Base-by-base conservation (phyloP, 2,797 vertebrate species). In the Scolopax rusticola region DNA sequence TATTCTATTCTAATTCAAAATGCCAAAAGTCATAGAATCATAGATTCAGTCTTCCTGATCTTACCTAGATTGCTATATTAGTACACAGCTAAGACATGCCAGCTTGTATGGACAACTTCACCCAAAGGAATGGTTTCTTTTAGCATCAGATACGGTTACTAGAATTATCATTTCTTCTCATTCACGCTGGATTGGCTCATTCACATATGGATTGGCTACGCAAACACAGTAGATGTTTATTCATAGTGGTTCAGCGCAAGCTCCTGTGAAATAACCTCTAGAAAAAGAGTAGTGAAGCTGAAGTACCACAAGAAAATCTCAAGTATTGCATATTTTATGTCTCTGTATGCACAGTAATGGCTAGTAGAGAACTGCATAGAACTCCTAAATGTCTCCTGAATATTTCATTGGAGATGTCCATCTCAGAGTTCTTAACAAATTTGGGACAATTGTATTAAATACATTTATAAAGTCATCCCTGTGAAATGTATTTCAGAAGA, bases 261-360 rank as follows among this genome's bases (percentile, higher is more conserved):
- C 54, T 94, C 33, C 82, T 84, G 30, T 73, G 61, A 95, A 92
- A 78, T 25, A 91, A 79, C 27, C 84, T 92, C 87, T 61, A 89
- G 53, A 80, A 82, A 94, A 94, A 82, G 4, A 80, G 36, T 23
- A 78, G 17, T 14, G 61, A 89, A 84, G 45, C 57, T 86, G 25
- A 88, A 91, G 48, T 28, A 19, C 61, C 47, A 11, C 36, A 71
- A 65, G 38, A 89, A 92, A 93, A 85, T 73, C 50, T 59, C 69
- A n/a, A 30, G 47, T 75, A 54, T 21, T 27, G 7, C 74, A 40
- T 84, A 87, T 87, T 94, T 76, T 68, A 79, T 87, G 48, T 84
- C 47, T 86, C 76, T 73, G 18, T 53, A 85, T 1, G 3, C 59
- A 71, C 2, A 1, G 33, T 69, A 92, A 87, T 64, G 33, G 28